These are phyloP conservation scores for Gouania willdenowi DNA, from an alignment of 2,797 vertebrate genomes.

Conservation along the genomic window DNA sequence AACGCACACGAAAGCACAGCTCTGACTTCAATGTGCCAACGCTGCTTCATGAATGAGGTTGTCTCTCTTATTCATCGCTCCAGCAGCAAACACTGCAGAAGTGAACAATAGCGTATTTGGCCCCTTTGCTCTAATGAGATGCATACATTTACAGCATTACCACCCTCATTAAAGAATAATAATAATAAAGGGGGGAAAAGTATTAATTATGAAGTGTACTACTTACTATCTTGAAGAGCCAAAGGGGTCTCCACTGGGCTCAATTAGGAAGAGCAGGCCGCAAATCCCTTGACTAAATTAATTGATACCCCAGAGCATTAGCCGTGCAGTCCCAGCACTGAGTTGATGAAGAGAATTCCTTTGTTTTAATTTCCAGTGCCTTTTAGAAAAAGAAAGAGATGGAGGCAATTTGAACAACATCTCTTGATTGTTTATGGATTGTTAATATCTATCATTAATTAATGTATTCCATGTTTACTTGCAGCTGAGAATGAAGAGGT, in stretches of 20 bases:
- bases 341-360: constrained; percentile 69
- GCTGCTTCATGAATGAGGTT: constrained; percentile 49
- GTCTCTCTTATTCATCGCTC: constrained; percentile 57
- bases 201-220: constrained; percentile 79
- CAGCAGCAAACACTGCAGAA: constrained; percentile 39
- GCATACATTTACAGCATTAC: constrained; percentile 77
- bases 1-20: constrained; percentile 46
- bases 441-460: constrained; percentile 57
- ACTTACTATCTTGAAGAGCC: constrained; percentile 72
- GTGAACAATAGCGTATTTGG: constrained; percentile 62
- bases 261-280: constrained; percentile 80
- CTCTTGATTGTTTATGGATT: constrained; percentile 54
- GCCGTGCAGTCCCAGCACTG: constrained; percentile 63
- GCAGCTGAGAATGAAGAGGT: constrained; percentile 12
- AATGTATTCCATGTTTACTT: constrained; percentile 56
- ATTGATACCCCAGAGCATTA: constrained; percentile 80
- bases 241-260: constrained; percentile 77
- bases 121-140: constrained; percentile 70
- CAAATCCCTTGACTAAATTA: constrained; percentile 84
- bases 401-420: constrained; percentile 51
- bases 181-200: constrained; percentile 67
- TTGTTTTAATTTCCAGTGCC: constrained; percentile 71
- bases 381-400: constrained; percentile 63
- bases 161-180: constrained; percentile 80
- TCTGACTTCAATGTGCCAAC: constrained; percentile 50